These are phyloP conservation scores for Strigamia maritima DNA, from an alignment of 2,888 invertebrate genomes.

Conservation along the genomic window DNA sequence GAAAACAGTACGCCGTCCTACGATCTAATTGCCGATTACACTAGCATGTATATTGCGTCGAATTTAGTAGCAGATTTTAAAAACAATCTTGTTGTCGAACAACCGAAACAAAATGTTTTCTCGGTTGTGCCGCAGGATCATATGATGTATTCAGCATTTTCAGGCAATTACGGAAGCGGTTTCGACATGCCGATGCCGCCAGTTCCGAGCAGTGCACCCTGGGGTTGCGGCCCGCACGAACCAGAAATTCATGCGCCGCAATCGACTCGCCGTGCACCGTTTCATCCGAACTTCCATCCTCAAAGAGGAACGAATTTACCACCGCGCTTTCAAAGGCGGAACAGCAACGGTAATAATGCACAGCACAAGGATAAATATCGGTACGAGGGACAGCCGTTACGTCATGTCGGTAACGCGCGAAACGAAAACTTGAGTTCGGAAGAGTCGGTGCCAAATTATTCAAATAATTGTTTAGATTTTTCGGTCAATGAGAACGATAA, in stretches of 20 bases:
- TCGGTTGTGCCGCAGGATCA: background rate
- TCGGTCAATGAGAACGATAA: background rate
- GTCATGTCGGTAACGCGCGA: background rate
- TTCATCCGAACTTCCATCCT: background rate
- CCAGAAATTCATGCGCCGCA: background rate
- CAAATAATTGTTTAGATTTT: background rate
- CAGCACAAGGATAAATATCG: background rate
- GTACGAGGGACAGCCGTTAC: conserved; percentile 31
- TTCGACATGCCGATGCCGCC: background rate
- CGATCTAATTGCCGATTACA: background rate
- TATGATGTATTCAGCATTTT: background rate
- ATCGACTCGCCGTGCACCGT: background rate
- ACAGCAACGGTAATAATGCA: background rate
- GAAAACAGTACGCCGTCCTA: background rate
- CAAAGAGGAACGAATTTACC: background rate
- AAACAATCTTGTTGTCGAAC: background rate
- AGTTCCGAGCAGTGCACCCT: background rate
- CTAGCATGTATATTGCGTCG: background rate
- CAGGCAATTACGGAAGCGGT: background rate
- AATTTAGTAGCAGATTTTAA: background rate
- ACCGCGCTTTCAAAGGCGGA: conserved; percentile 11
- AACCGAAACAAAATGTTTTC: background rate
- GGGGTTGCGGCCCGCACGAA: background rate
- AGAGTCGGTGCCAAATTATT: background rate
- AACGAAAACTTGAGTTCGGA: too few relatives aligned